Evolutionary conservation across 2,797 vertebrate genomes (phyloP), one percentile per base, ranked within the genome.

Genomic region (Pygocentrus nattereri): DNA sequence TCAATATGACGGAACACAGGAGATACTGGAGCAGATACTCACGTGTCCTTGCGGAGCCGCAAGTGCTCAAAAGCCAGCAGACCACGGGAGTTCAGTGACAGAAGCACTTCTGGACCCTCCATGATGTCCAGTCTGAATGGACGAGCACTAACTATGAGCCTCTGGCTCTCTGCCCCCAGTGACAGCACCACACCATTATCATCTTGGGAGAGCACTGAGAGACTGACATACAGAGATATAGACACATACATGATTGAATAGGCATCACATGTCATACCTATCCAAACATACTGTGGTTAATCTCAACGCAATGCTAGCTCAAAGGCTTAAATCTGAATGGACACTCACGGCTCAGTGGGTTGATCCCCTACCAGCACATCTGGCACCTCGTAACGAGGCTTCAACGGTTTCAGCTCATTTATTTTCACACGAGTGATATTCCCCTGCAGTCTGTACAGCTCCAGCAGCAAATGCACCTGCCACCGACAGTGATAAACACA

Each of bases 41-140:
- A 98, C 97, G 97, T 96, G 95, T 97, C 96, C 94, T 95, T 96
- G 88, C 95, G 96, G 58, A 92, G 94, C 80, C 95, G 94, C 87
- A 97, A 93, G 83, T 97, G 97, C 90, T 99, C 97, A 21, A 97
- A 97, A 19, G 93, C 91, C 84, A 99, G 90, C 52, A 99, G 95
- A 59, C 97, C 97, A 0, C 97, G 95, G 0, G 97, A 96, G 86
- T 98, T 99, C 78, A 98, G 92, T 8, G 97, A 98, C 90, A 98
- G 94, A 85, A 99, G 91, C 81, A 98, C 95, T 31, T 97, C 94
- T 1, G 93, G 93, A 7, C 94, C 95, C 65, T 95, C 95, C 91
- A 98, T 92, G 79, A 99, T 94, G 88, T 99, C 97, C 89, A 99
- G 89, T 1, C 97, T 95, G 89, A 99, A 98, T 0, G 97, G 97